Evolutionary conservation across 2,797 vertebrate species (phyloP).

Genomic region (Epinephelus malabaricus): DNA sequence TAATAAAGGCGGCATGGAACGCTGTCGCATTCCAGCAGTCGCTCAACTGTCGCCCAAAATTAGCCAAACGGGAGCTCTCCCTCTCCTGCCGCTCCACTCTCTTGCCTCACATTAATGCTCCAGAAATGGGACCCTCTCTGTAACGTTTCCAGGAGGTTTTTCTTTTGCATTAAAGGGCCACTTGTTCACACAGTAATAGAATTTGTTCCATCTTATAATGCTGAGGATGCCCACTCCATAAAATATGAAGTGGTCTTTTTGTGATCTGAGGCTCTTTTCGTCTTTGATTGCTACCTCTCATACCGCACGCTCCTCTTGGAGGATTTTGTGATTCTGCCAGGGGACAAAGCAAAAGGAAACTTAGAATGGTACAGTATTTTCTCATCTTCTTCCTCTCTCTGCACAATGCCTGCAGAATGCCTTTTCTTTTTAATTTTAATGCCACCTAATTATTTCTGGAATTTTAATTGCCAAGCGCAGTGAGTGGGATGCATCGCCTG

Average conservation of each 20-base stretch:
- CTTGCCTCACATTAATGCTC: conserved; percentile 57
- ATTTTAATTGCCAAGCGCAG: conserved; percentile 74
- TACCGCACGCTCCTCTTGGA: conserved; percentile 38
- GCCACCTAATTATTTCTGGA: conserved; percentile 76
- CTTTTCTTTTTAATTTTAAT: conserved; percentile 58
- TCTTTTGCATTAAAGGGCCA: conserved; percentile 67
- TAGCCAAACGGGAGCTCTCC: conserved; percentile 72
- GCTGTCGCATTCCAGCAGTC: conserved; percentile 78
- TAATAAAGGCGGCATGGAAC: conserved; percentile 80
- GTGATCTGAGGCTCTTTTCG: conserved; percentile 74
- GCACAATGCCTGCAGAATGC: conserved; percentile 25
- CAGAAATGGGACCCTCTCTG: conserved; percentile 50
- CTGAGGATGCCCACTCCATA: conserved; percentile 74
- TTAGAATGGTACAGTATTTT: conserved; percentile 31
- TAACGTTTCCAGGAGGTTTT: conserved; percentile 43
- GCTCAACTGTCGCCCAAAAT: conserved; percentile 81
- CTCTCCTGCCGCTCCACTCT: conserved; percentile 39
- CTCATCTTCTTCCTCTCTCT: conserved; percentile 20
- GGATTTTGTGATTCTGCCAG: conserved; percentile 56
- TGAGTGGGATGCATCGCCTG: conserved; percentile 68
- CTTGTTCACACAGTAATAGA: conserved; percentile 76
- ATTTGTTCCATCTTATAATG: conserved; percentile 78
- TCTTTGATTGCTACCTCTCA: conserved; percentile 74
- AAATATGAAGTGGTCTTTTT: conserved; percentile 77
- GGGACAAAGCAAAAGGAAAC: conserved; percentile 39